Conservation (phyloP, 2,113 vertebrate genomes). For the Channa maculata region DNA sequence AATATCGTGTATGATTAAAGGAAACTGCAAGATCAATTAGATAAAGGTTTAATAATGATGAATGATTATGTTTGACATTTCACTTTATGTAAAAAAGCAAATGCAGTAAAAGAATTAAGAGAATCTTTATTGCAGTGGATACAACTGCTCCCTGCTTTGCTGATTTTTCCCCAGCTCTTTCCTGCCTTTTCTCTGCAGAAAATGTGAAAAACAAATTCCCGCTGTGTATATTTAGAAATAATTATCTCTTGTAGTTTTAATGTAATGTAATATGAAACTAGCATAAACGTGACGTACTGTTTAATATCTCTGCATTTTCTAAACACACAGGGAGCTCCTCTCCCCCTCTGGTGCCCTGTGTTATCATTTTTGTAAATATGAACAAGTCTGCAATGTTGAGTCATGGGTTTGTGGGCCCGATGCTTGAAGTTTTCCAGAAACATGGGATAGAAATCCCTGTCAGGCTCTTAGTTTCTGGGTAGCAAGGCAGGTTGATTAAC, state of each 20-base stretch:
- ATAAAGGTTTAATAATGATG: not conserved
- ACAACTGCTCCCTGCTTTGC: not conserved
- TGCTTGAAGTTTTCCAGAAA: not conserved
- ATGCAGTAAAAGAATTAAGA: no score
- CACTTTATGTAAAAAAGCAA: no score
- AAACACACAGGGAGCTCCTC: not conserved
- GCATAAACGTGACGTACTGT: slow-evolving; percentile 36
- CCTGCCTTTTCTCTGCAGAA: no score
- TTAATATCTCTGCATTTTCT: slow-evolving; percentile 35
- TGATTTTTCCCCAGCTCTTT: no score
- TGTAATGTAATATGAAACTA: not conserved
- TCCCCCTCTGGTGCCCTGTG: not conserved
- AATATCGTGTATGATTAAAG: not conserved
- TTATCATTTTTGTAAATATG: not conserved
- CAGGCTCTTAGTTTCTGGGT: no score
- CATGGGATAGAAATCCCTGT: not conserved
- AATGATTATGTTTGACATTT: not conserved
- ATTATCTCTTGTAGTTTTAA: not conserved
- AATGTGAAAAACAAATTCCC: not conserved
- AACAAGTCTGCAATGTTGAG: not conserved
- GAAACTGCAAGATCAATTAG: no score
- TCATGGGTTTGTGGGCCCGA: not conserved
- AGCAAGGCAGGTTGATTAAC: no score
- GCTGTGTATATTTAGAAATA: slow-evolving; percentile 14
- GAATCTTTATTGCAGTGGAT: not conserved